Percentiles rank a stretch among this genome's conserved stretches.
These are phyloP conservation scores for Glaucomys volans DNA, from an alignment of 2,113 vertebrate species.

Conservation along the genomic window DNA sequence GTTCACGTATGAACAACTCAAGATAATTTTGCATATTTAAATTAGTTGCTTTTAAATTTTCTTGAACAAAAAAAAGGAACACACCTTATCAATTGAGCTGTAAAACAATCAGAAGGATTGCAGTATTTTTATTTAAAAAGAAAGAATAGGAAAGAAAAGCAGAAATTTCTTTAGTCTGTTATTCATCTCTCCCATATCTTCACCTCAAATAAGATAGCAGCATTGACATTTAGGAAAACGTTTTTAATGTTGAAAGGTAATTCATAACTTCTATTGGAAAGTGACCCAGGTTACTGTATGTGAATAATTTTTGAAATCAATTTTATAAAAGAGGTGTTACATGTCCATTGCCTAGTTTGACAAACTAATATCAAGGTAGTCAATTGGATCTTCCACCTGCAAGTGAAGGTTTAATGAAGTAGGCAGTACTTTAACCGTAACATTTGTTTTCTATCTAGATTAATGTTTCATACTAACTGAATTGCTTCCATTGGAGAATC, in stretches of 20 bases:
- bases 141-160: slow-evolving; percentile 39
- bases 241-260: slow-evolving; percentile 68
- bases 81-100: slow-evolving; percentile 88
- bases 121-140: slow-evolving; percentile 75
- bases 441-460: neutral
- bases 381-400: neutral
- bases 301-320: slow-evolving; percentile 31
- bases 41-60: slow-evolving; percentile 90
- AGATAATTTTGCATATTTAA: slow-evolving; percentile 93
- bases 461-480: slow-evolving; percentile 1
- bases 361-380: neutral
- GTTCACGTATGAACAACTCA: slow-evolving; percentile 93
- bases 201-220: slow-evolving; percentile 52
- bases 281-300: neutral
- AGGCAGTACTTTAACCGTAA: neutral
- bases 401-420: neutral
- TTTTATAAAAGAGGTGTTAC: neutral
- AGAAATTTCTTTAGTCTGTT: slow-evolving; percentile 48
- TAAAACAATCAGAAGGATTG: slow-evolving; percentile 85
- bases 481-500: slow-evolving; percentile 8
- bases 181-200: neutral
- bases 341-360: neutral
- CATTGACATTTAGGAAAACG: slow-evolving; percentile 35
- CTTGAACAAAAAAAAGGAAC: slow-evolving; percentile 87
- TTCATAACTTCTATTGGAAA: slow-evolving; percentile 49